Base-by-base conservation (phyloP, 1,140 invertebrate genomes). In the Heliconius congener region DNA sequence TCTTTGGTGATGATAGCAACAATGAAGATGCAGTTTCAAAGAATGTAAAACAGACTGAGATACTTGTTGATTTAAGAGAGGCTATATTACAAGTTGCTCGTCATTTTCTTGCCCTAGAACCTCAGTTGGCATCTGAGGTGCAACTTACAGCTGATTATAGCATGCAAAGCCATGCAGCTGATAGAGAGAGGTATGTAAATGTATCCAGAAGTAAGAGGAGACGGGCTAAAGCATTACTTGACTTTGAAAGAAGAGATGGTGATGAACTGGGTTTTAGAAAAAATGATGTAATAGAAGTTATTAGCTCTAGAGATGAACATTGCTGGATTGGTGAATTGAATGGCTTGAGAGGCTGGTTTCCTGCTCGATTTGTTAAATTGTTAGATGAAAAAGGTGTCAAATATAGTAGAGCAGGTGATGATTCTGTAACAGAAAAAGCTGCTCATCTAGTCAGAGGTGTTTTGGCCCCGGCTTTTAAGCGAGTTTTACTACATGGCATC, bases 291-390 rank as follows among this genome's bases (percentile, higher is more conserved):
- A 99, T 99, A 70, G 99, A 98, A 71, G 98, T 99, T 52, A 97
- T 99, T 39, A 99, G 98, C 88, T 98, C 99, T 89, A 98, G 99
- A 92, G 99, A 99, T 95, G 99, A 99, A 91, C 99, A 99, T 93
- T 99, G 99, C 93, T 99, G 99, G 99, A 97, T 99, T 81, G 99
- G 99, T 72, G 99, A 99, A 95, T 93, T 99, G 3, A 99, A 99
- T 96, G 99, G 99, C 3, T 93, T 99, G 50, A 95, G 98, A 91
- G 99, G 99, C 57, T 99, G 99, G 99, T 99, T 99, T 95, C 99
- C 99, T 27, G 99, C 99, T 8, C 98, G 99, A 95, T 99, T 99
- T 96, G 99, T 99, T 1, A 97, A 99, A 91, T 94, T 99, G 74
- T 95, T 99, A 30, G 99, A 99, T 95, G 99, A 99, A 94, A 96